A percentile compares a stretch with the other conserved stretches of the same genome.
Conservation (phyloP, 2,888 invertebrate genomes). For the Drosophila vallismaia region DNA sequence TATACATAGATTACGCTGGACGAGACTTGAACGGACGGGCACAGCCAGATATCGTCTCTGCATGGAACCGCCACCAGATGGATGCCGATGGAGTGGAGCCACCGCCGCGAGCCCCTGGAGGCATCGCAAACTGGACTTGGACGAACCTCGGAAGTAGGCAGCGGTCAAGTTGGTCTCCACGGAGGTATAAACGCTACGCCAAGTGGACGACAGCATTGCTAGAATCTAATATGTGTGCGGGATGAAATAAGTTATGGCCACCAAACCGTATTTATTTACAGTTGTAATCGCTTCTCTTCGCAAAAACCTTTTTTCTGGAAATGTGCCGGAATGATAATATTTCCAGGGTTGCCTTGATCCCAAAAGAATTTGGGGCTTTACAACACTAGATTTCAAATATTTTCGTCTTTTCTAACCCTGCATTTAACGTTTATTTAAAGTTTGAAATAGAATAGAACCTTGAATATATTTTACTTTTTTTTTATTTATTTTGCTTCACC, state of each 20-base stretch:
- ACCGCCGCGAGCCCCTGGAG: conserved; percentile 7
- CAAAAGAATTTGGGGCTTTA: neutral
- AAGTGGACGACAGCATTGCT: conserved; percentile 86
- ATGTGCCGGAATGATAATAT: conserved; percentile 41
- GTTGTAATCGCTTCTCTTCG: conserved; percentile 23
- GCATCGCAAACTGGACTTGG: conserved; percentile 34
- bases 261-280: conserved; percentile 60
- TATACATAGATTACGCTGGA: conserved; percentile 66
- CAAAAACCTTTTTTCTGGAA: conserved; percentile 14
- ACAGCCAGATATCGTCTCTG: conserved; percentile 59
- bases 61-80: conserved; percentile 54
- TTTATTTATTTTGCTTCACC: no score
- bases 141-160: conserved; percentile 87
- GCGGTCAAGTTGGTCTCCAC: conserved; percentile 87
- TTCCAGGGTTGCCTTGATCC: neutral
- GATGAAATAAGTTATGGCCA: conserved; percentile 39
- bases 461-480: no score
- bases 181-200: conserved; percentile 86
- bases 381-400: neutral
- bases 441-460: no score
- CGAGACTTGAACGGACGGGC: conserved; percentile 57
- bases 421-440: neutral
- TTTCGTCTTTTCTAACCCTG: neutral
- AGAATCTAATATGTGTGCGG: conserved; percentile 17
- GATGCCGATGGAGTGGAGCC: neutral